Evolutionary conservation across 2,113 vertebrate genomes (phyloP).

Genomic region (Glaucidium brasilianum): DNA sequence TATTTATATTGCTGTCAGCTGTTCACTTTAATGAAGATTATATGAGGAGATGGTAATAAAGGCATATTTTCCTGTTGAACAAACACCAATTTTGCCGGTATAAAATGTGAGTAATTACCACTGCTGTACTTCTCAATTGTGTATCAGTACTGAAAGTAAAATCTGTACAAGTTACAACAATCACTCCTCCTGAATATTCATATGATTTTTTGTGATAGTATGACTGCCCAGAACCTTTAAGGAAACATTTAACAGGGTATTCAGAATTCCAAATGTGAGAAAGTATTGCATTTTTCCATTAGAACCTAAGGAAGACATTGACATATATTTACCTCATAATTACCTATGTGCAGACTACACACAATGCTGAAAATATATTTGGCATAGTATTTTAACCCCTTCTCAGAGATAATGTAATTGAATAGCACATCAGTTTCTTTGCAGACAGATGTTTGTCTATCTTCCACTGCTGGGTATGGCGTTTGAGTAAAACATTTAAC

Average conservation of each 20-base stretch:
- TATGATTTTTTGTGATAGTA: background rate
- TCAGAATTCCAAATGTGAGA: background rate
- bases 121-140: background rate
- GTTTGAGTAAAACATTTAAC: background rate
- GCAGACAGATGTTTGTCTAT: background rate
- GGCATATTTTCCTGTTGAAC: background rate
- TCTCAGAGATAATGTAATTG: background rate
- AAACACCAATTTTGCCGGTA: background rate
- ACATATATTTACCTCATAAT: background rate
- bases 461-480: background rate
- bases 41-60: background rate
- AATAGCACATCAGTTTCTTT: background rate
- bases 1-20: background rate
- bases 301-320: background rate
- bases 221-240: background rate
- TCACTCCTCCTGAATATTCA: background rate
- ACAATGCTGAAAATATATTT: background rate
- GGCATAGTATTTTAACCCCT: background rate
- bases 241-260: background rate
- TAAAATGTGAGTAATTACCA: background rate
- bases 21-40: background rate
- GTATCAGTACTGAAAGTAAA: background rate
- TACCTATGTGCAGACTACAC: background rate
- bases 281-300: background rate
- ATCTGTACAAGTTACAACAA: background rate